A percentile compares a stretch with the other conserved stretches of the same genome.
Evolutionary conservation across 2,113 vertebrate species (phyloP).

Genomic region (Petaurus breviceps): DNA sequence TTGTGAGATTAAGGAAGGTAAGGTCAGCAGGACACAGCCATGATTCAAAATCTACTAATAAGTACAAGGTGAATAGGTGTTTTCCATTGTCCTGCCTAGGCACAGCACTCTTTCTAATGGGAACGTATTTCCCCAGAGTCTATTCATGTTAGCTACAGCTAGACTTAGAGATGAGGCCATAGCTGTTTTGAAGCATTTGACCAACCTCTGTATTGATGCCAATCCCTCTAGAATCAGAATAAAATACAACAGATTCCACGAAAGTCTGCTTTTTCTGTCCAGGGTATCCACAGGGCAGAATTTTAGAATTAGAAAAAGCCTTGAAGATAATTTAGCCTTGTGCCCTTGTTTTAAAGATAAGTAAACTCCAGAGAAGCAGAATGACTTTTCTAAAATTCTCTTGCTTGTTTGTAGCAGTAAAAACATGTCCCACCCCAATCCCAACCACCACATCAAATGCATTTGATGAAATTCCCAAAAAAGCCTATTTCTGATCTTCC

Average conservation of each 20-base stretch:
- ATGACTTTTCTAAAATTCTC: not conserved
- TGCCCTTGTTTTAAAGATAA: not conserved
- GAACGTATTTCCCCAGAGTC: not conserved
- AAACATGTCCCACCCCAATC: not conserved
- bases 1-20: not conserved
- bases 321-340: not conserved
- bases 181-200: not conserved
- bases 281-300: not conserved
- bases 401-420: not conserved
- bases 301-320: not conserved
- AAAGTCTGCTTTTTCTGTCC: not conserved
- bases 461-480: not conserved
- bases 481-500: not conserved
- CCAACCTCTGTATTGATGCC: not conserved
- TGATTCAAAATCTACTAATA: not conserved
- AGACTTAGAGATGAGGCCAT: not conserved
- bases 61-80: not conserved
- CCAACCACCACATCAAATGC: not conserved
- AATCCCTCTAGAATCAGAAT: not conserved
- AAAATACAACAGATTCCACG: not conserved
- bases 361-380: not conserved
- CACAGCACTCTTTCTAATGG: not conserved
- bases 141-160: not conserved
- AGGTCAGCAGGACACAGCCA: not conserved
- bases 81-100: not conserved